A percentile compares a stretch with the other conserved stretches of the same genome.
These are phyloP conservation scores for Crossaster papposus DNA, from an alignment of 53 echinoderm and acorn worm genomes.

Conservation along the genomic window DNA sequence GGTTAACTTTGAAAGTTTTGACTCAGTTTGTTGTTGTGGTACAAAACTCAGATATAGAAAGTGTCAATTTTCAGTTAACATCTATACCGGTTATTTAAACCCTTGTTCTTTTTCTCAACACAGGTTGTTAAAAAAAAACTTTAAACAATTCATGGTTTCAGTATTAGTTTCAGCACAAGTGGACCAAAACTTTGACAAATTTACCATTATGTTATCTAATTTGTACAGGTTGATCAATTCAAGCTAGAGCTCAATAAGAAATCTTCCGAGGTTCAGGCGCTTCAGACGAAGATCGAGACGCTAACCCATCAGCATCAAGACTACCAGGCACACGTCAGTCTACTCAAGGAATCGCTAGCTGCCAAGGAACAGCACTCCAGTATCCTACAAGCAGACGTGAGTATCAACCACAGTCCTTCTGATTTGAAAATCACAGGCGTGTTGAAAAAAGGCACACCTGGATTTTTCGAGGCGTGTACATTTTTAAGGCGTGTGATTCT, in stretches of 20 bases:
- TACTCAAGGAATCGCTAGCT: conserved; percentile 89
- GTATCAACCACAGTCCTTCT: conserved; percentile 16
- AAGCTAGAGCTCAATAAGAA: conserved; percentile 79
- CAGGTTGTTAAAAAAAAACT: too few relatives aligned
- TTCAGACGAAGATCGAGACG: conserved; percentile 89
- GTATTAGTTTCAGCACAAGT: not conserved
- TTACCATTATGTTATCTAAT: not conserved
- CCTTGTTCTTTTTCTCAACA: too few relatives aligned
- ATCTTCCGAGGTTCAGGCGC: conserved; percentile 77
- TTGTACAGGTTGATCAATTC: conserved; percentile 71
- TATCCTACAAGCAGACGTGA: conserved; percentile 98
- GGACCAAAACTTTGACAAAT: not conserved
- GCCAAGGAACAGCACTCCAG: conserved; percentile 98
- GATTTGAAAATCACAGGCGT: too few relatives aligned
- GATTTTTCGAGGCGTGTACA: too few relatives aligned
- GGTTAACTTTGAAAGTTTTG: too few relatives aligned
- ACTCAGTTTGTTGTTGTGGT: too few relatives aligned
- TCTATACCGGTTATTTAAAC: too few relatives aligned
- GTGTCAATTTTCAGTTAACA: too few relatives aligned
- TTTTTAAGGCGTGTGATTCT: too few relatives aligned
- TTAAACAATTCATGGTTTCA: too few relatives aligned
- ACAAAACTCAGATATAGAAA: too few relatives aligned
- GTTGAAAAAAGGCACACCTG: too few relatives aligned
- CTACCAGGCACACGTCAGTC: conserved; percentile 90
- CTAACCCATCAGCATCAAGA: conserved; percentile 84